phyloP scores from a whole-genome alignment of 1,140 invertebrate species.

The Neelides sp. region DNA sequence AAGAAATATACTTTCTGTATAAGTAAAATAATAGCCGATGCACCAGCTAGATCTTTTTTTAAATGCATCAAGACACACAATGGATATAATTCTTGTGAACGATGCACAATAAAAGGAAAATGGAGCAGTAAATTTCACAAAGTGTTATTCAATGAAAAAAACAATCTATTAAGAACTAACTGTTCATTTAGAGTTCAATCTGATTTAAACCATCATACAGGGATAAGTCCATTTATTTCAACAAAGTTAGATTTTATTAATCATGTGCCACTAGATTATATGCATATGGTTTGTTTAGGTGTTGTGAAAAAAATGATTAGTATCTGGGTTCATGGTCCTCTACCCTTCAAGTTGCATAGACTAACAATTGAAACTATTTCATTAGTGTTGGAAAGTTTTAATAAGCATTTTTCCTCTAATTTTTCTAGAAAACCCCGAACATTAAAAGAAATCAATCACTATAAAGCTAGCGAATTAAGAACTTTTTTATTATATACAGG shows the following conservation, averaged over 20 bases:
- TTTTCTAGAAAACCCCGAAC: constrained; percentile 18
- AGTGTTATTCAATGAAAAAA: neutral
- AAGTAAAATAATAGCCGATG: constrained; percentile 30
- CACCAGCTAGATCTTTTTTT: constrained; percentile 36
- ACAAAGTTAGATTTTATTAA: neutral
- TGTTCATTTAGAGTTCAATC: constrained; percentile 19
- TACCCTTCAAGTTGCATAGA: no score
- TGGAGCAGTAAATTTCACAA: constrained; percentile 29
- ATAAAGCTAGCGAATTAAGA: constrained; percentile 23
- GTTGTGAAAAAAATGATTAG: no score
- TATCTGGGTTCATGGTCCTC: no score
- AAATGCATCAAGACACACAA: constrained; percentile 33
- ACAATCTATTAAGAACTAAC: constrained; percentile 27
- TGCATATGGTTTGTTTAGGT: constrained; percentile 34
- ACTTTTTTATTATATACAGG: constrained; percentile 23
- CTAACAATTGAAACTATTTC: constrained; percentile 14
- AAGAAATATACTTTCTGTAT: constrained; percentile 4
- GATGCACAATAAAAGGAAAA: constrained; percentile 32
- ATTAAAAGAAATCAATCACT: constrained; percentile 15
- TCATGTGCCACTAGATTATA: constrained; percentile 33
- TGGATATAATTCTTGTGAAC: constrained; percentile 35
- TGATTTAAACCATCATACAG: constrained; percentile 7
- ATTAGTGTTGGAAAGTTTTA: constrained; percentile 7
- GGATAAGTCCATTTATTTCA: neutral
- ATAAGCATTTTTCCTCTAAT: constrained; percentile 9